Conservation (phyloP, 2,113 vertebrate species). For the Gymnogyps californianus region DNA sequence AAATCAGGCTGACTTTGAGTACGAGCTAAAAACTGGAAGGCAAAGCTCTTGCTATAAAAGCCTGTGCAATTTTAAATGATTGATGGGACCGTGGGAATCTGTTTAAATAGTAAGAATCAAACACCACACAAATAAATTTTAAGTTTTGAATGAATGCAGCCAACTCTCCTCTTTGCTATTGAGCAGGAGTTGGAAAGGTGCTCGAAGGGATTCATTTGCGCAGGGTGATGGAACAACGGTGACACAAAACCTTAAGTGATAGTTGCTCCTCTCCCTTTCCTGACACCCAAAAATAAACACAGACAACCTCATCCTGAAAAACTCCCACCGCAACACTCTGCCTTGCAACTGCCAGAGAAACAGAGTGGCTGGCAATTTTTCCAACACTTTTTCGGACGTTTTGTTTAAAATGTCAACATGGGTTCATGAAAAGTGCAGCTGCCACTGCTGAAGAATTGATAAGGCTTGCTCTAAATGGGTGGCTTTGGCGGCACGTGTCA, state of each 20-base stretch:
- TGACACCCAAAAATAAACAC: not conserved
- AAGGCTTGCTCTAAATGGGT: not conserved
- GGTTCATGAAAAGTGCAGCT: not conserved
- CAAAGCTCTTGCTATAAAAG: not conserved
- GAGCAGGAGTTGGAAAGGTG: not conserved
- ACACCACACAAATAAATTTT: not conserved
- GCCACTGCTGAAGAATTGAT: not conserved
- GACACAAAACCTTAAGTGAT: not conserved
- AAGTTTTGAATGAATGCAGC: not conserved
- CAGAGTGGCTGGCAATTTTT: not conserved
- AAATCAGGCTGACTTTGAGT: not conserved
- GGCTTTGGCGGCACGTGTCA: not conserved
- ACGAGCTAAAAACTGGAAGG: not conserved
- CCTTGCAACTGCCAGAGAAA: not conserved
- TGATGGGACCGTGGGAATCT: not conserved
- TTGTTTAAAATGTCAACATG: not conserved
- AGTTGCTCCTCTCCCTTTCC: not conserved
- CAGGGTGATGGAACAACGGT: fast-evolving
- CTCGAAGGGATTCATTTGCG: not conserved
- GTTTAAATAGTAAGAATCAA: not conserved
- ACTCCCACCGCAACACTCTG: fast-evolving
- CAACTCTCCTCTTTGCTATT: not conserved
- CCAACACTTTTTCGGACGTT: not conserved
- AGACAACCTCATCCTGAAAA: not conserved
- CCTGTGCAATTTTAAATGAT: not conserved